Base-by-base conservation (phyloP, 1,140 invertebrate genomes). In the Drosophila burlai region DNA sequence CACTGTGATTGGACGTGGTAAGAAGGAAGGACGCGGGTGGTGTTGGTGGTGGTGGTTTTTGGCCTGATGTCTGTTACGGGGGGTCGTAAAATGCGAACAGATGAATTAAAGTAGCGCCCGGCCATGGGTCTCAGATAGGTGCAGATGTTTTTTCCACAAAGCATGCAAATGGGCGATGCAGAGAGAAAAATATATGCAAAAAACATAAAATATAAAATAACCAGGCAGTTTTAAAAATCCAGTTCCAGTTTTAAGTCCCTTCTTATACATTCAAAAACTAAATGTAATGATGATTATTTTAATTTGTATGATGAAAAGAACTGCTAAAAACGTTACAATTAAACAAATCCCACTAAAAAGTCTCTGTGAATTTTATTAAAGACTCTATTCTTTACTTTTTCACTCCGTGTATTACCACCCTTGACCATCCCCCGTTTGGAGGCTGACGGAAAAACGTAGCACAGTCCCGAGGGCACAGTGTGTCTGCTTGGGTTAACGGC, bases 11-110 rank as follows among this genome's bases (percentile, higher is more conserved):
- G 73, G 74, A 64, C 47, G 62, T 49, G 46, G 40, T 43, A 42
- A 29, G 52, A 55, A 11, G 29, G 26, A 21, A 52, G 15, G 43
- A 40, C n/a, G 67, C 9, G 26, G 65, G 3, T 38, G 40, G 31
- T 52, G 49, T 52, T 40, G 55, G 67, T 16, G 36, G n/a, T 34
- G 18, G 26, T 42, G 45, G 26, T 42, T 34, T 40, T 40, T 61
- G 36, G 26, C 54, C 15, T 36, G 15, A 42, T 16, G 31, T 38
- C 49, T 50, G 49, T 45, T 52, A 45, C 60, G 58, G 76, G 58
- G 55, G 76, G 59, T 55, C 84, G 47, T 83, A 80, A 80, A 89
- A 80, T 80, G 72, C 58, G 60, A 80, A 75, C 83, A 79, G 71
- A 82, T 82, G 62, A 82, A 87, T 79, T 82, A 87, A 72, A 80